phyloP scores from a whole-genome alignment of 2,797 vertebrate species.

The Liasis olivaceus region DNA sequence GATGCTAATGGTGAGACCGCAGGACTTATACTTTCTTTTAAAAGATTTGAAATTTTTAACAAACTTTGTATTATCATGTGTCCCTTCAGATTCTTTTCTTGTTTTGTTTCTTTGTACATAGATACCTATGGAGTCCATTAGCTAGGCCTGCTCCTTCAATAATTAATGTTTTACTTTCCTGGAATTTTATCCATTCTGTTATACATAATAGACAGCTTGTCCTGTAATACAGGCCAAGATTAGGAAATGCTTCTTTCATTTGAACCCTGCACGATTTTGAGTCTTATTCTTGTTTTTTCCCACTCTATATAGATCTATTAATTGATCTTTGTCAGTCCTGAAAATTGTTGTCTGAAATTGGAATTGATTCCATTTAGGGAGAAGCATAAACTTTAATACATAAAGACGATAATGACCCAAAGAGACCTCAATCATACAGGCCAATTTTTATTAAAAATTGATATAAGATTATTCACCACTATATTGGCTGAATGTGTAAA shows the following conservation, averaged over 20 bases:
- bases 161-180: neutral
- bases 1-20: neutral
- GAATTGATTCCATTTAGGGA: too few species aligned
- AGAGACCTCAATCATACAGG: too few species aligned
- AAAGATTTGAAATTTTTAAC: neutral
- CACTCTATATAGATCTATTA: too few species aligned
- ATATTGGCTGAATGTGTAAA: too few species aligned
- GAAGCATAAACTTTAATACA: too few species aligned
- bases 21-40: neutral
- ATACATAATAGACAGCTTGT: neutral
- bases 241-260: neutral
- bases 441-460: too few species aligned
- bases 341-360: too few species aligned
- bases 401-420: too few species aligned
- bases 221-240: neutral
- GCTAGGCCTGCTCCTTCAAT: neutral
- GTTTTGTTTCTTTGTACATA: neutral
- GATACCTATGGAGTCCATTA: neutral
- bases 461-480: too few species aligned
- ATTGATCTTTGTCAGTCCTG: too few species aligned
- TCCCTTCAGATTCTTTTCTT: neutral
- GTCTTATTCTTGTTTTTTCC: too few species aligned
- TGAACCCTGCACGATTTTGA: too few species aligned
- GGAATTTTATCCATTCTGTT: neutral
- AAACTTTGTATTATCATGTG: neutral